These are phyloP conservation scores for Nilaparvata lugens DNA, from an alignment of 1,140 invertebrate genomes.

Conservation along the genomic window DNA sequence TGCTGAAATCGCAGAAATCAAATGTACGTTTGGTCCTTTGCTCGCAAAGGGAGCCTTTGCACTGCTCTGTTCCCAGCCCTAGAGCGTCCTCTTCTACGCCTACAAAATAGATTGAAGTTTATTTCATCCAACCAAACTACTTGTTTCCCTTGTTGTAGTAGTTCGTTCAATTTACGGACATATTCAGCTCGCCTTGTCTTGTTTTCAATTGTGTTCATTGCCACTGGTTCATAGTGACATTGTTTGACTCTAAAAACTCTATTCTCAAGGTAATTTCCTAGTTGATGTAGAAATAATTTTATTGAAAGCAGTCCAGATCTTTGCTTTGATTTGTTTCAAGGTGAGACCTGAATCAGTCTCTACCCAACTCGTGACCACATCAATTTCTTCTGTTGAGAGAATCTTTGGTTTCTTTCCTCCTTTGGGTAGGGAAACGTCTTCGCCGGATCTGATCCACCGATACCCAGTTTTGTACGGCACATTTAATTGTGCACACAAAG, in stretches of 20 bases:
- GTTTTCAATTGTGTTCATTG: background rate
- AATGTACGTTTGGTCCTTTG: constrained; percentile 1
- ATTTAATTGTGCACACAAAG: background rate
- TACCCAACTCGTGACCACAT: background rate
- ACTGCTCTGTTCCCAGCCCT: background rate
- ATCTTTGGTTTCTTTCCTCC: background rate
- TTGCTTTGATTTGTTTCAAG: background rate
- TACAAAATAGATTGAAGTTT: constrained; percentile 5
- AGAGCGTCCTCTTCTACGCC: background rate
- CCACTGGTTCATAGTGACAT: background rate
- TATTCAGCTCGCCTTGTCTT: background rate
- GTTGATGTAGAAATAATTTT: background rate
- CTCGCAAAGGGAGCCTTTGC: background rate
- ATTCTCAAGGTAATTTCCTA: background rate
- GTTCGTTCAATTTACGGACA: background rate
- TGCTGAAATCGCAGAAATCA: too few species aligned
- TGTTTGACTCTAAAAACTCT: background rate
- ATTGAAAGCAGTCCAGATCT: background rate
- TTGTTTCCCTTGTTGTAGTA: background rate
- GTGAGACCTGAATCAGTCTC: background rate
- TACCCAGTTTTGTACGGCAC: background rate
- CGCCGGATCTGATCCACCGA: background rate
- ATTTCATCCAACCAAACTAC: background rate
- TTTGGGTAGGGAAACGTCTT: too few species aligned
- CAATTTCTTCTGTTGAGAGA: background rate